Evolutionary conservation across 1,140 invertebrate genomes (phyloP).

Genomic region (Zaprionus vittiger): DNA sequence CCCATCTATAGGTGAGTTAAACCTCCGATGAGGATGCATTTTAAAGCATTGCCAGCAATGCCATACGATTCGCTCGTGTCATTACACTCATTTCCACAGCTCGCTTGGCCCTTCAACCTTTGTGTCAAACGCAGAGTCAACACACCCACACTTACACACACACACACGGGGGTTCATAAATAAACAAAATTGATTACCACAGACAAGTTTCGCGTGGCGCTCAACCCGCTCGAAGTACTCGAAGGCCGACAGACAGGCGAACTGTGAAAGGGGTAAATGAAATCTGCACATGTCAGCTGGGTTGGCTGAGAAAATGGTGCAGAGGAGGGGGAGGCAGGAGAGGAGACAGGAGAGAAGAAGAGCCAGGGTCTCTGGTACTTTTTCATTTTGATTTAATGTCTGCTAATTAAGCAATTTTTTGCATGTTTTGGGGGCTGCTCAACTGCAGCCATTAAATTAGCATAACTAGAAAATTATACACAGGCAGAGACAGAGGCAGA

Average conservation of each 20-base stretch:
- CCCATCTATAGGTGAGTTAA: conserved; percentile 92
- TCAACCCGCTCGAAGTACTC: conserved; percentile 53
- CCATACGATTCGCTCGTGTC: neutral
- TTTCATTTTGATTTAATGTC: conserved; percentile 81
- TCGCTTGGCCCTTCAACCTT: conserved; percentile 36
- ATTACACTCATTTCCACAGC: conserved; percentile 17
- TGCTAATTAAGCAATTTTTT: conserved; percentile 79
- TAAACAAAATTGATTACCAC: conserved; percentile 81
- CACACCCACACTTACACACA: conserved; percentile 24
- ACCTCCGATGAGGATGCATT: neutral
- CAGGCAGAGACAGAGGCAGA: conserved; percentile 11
- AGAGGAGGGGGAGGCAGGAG: neutral
- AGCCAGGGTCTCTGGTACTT: conserved; percentile 24
- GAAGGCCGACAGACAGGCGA: conserved; percentile 20
- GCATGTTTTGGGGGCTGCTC: conserved; percentile 44
- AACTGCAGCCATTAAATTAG: conserved; percentile 73
- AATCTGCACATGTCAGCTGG: conserved; percentile 75
- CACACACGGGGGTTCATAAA: conserved; percentile 61
- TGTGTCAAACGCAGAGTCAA: conserved; percentile 67
- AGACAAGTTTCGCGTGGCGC: conserved; percentile 77
- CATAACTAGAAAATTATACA: conserved; percentile 80
- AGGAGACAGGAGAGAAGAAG: neutral
- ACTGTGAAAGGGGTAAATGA: conserved; percentile 10
- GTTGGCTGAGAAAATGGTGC: neutral
- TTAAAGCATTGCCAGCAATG: no score